Percentiles rank a stretch among this genome's conserved stretches.
Evolutionary conservation across 2,888 invertebrate species (phyloP).

Genomic region (Cheilosia vulpina): DNA sequence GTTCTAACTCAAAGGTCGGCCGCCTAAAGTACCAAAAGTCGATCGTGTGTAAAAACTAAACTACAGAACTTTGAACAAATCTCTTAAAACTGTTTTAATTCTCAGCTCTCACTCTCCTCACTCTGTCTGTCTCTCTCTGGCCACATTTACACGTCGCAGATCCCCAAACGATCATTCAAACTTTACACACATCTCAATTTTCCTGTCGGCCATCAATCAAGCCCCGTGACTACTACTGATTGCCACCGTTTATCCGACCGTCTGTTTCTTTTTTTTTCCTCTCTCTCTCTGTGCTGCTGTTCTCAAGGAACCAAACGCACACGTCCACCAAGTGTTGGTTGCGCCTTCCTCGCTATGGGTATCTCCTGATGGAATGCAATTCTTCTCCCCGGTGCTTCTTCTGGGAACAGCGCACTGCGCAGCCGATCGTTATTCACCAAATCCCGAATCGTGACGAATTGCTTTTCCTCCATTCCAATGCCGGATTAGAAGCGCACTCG

Average conservation of each 20-base stretch:
- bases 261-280: neutral
- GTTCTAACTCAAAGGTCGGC: no score
- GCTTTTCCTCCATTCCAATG: slow-evolving; percentile 49
- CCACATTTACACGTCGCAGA: slow-evolving; percentile 24
- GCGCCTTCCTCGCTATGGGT: neutral
- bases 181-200: slow-evolving; percentile 76
- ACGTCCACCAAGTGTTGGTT: slow-evolving; percentile 2
- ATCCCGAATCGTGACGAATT: slow-evolving; percentile 70
- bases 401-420: slow-evolving; percentile 12
- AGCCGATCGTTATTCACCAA: slow-evolving; percentile 52
- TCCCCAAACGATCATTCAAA: slow-evolving; percentile 57
- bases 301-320: slow-evolving; percentile 3
- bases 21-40: no score
- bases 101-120: neutral
- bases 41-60: no score
- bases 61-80: no score
- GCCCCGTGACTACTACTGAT: slow-evolving; percentile 70
- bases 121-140: neutral
- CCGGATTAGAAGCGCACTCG: slow-evolving; percentile 27
- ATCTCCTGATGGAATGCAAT: slow-evolving; percentile 28
- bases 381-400: neutral
- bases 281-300: neutral
- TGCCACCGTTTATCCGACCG: slow-evolving; percentile 69
- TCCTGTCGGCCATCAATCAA: slow-evolving; percentile 76
- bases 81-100: neutral